phyloP scores from a whole-genome alignment of 2,888 invertebrate genomes.

The Lasius platythorax region DNA sequence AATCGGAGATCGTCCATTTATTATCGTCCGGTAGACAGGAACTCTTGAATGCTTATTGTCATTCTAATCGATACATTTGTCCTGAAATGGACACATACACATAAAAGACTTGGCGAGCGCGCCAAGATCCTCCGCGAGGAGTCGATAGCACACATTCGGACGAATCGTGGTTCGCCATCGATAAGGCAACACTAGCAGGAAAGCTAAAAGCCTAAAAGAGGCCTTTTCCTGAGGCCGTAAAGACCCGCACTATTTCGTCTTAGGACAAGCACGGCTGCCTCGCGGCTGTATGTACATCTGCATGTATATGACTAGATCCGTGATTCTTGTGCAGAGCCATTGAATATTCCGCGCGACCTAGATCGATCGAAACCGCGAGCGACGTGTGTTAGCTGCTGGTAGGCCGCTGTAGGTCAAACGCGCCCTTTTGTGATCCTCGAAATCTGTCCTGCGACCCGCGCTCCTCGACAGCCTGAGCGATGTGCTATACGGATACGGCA shows the following conservation, averaged over 20 bases:
- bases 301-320: conserved; percentile 12
- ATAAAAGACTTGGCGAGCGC: conserved; percentile 31
- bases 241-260: conserved; percentile 13
- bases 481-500: conserved; percentile 37
- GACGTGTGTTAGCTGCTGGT: conserved; percentile 24
- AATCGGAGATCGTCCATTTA: conserved; percentile 11
- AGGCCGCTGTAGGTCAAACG: conserved; percentile 58
- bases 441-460: conserved; percentile 52
- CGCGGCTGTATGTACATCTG: not conserved
- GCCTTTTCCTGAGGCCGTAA: conserved; percentile 16
- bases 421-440: conserved; percentile 58
- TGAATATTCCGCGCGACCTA: conserved; percentile 50
- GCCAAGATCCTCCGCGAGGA: conserved; percentile 38
- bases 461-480: conserved; percentile 37
- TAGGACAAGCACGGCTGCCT: not conserved
- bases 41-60: conserved; percentile 17
- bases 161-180: conserved; percentile 29
- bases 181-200: conserved; percentile 33
- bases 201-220: conserved; percentile 31
- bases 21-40: conserved; percentile 19
- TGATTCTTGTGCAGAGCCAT: conserved; percentile 30
- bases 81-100: conserved; percentile 20
- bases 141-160: conserved; percentile 7
- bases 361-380: conserved; percentile 58
- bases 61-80: conserved; percentile 39